Conservation (phyloP, 2,888 invertebrate species). For the Cynaeus angustus region DNA sequence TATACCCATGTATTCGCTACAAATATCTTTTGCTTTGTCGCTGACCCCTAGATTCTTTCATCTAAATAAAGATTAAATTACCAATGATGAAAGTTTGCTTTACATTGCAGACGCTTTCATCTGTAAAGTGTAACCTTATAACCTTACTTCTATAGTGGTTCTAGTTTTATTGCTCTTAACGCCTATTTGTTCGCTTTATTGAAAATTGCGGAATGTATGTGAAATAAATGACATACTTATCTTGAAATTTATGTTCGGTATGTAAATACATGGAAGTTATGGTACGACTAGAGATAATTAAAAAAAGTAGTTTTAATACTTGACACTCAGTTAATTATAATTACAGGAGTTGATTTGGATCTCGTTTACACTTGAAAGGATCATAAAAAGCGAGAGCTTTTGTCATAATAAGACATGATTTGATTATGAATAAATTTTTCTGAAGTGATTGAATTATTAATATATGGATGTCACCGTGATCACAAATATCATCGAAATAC, state of each 20-base stretch:
- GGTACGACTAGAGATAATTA: background rate
- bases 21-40: background rate
- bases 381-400: background rate
- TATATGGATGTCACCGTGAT: no score
- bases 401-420: background rate
- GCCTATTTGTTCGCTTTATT: slow-evolving; percentile 14
- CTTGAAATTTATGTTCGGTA: background rate
- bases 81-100: slow-evolving; percentile 3
- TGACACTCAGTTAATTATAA: background rate
- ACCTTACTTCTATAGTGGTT: slow-evolving; percentile 12
- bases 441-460: no score
- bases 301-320: slow-evolving; percentile 1
- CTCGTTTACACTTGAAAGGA: background rate
- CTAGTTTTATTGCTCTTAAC: slow-evolving; percentile 11
- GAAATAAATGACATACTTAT: slow-evolving; percentile 13
- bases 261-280: slow-evolving; percentile 3
- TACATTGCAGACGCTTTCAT: slow-evolving; percentile 4
- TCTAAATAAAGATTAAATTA: slow-evolving; percentile 3
- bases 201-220: slow-evolving; percentile 14
- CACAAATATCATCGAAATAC: no score
- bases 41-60: slow-evolving; percentile 1
- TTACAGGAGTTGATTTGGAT: background rate
- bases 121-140: slow-evolving; percentile 11
- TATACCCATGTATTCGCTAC: no score
- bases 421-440: no score